Conservation (phyloP, 2,797 vertebrate species). For the Enteromius afrohamiltoni region DNA sequence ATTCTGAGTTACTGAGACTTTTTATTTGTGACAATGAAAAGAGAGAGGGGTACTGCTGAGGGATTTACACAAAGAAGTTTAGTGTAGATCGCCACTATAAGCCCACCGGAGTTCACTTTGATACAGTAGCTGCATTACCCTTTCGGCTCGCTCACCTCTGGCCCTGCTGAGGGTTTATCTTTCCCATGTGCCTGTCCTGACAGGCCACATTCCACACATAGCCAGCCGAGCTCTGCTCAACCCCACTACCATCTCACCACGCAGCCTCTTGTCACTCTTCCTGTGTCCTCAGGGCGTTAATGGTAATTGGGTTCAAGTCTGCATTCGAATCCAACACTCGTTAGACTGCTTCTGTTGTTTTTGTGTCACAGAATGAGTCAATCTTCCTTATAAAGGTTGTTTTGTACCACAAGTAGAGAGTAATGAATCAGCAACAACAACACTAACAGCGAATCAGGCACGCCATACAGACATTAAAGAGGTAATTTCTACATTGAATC, state of each 20-base stretch:
- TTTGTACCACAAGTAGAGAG: neutral
- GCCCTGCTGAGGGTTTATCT: slow-evolving; percentile 64
- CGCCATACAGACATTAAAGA: neutral
- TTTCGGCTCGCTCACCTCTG: slow-evolving; percentile 30
- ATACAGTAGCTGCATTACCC: slow-evolving; percentile 64
- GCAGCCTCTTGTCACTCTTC: slow-evolving; percentile 57
- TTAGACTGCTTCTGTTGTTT: neutral
- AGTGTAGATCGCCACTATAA: neutral
- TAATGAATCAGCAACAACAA: neutral
- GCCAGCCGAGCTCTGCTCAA: slow-evolving; percentile 64
- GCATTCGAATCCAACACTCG: slow-evolving; percentile 12
- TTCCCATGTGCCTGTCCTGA: slow-evolving; percentile 70
- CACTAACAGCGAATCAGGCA: neutral
- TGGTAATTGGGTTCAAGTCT: slow-evolving; percentile 37
- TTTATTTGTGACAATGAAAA: neutral
- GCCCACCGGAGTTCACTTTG: slow-evolving; percentile 35
- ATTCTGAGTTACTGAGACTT: neutral
- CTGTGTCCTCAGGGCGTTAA: slow-evolving; percentile 37
- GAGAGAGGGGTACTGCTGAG: neutral
- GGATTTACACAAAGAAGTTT: slow-evolving; percentile 27
- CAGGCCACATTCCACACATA: slow-evolving; percentile 77
- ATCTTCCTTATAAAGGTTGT: neutral
- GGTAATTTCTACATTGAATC: neutral
- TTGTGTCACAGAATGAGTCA: neutral
- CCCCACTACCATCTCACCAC: slow-evolving; percentile 65